Conservation (phyloP, 1,140 invertebrate species). For the Drosophila miranda region DNA sequence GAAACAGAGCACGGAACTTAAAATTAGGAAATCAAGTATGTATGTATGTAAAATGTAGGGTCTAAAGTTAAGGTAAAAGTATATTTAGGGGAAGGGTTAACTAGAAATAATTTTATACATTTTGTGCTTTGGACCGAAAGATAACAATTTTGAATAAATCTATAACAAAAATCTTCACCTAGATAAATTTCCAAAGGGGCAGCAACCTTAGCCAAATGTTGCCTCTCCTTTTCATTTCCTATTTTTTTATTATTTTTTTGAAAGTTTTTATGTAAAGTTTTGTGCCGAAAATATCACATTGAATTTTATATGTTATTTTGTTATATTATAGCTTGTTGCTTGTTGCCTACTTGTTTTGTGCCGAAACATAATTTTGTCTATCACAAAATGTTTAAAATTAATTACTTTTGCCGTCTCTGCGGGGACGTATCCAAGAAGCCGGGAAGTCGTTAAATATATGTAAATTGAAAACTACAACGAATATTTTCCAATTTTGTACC, state of each 20-base stretch:
- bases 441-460: conserved; percentile 19
- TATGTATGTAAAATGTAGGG: conserved; percentile 40
- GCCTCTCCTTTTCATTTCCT: conserved; percentile 24
- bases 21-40: conserved; percentile 32
- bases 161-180: conserved; percentile 43
- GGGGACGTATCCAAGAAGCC: conserved; percentile 35
- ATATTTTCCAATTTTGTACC: conserved; percentile 25
- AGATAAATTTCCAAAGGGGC: conserved; percentile 48
- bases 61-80: conserved; percentile 27
- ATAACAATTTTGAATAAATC: conserved; percentile 77
- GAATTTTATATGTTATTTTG: conserved; percentile 59
- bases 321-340: conserved; percentile 32
- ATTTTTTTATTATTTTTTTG: conserved; percentile 25
- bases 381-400: conserved; percentile 82
- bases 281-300: conserved; percentile 82
- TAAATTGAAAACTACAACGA: conserved; percentile 19
- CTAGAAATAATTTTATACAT: conserved; percentile 77
- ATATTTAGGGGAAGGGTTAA: conserved; percentile 51
- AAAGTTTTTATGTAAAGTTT: conserved; percentile 66
- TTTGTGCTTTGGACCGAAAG: conserved; percentile 78
- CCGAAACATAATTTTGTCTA: conserved; percentile 78
- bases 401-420: conserved; percentile 57
- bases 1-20: conserved; percentile 62
- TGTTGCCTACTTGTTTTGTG: conserved; percentile 38
- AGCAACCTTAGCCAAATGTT: conserved; percentile 42